phyloP scores from a whole-genome alignment of 2,888 invertebrate species.

The Cinara cedri region DNA sequence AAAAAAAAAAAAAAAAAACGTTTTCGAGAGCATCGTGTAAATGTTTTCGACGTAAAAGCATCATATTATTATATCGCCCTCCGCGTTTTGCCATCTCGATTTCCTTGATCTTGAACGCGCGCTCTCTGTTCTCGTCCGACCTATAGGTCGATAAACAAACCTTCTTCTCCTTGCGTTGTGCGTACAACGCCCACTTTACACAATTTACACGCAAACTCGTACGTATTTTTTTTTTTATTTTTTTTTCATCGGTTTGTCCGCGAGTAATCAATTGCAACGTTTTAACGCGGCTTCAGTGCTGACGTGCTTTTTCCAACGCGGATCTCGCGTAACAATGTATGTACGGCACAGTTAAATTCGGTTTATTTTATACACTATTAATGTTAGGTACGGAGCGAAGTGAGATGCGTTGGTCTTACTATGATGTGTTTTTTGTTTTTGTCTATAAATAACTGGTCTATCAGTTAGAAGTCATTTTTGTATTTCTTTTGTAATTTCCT shows the following conservation, averaged over 20 bases:
- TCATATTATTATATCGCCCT: not conserved
- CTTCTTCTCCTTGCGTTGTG: not conserved
- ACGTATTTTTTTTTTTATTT: not conserved
- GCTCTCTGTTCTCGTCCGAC: constrained; percentile 11
- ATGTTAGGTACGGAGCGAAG: no score
- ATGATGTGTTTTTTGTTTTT: no score
- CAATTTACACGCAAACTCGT: not conserved
- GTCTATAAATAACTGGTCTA: no score
- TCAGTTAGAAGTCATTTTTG: no score
- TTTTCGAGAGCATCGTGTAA: constrained; percentile 3
- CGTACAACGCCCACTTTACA: not conserved
- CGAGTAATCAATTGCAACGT: not conserved
- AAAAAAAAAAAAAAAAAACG: not conserved
- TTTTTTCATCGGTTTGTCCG: not conserved
- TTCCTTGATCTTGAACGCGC: constrained; percentile 36
- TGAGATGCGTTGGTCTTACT: no score
- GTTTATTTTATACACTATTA: not conserved
- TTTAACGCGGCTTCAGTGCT: constrained; percentile 16
- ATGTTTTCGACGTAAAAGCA: not conserved
- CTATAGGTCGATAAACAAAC: not conserved
- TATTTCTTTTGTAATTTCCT: no score
- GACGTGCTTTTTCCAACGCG: constrained; percentile 25
- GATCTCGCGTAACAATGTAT: not conserved
- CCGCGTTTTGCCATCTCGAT: not conserved
- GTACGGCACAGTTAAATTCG: not conserved